These are phyloP conservation scores for Drosophila helvetica DNA, from an alignment of 2,888 invertebrate genomes.

Conservation along the genomic window DNA sequence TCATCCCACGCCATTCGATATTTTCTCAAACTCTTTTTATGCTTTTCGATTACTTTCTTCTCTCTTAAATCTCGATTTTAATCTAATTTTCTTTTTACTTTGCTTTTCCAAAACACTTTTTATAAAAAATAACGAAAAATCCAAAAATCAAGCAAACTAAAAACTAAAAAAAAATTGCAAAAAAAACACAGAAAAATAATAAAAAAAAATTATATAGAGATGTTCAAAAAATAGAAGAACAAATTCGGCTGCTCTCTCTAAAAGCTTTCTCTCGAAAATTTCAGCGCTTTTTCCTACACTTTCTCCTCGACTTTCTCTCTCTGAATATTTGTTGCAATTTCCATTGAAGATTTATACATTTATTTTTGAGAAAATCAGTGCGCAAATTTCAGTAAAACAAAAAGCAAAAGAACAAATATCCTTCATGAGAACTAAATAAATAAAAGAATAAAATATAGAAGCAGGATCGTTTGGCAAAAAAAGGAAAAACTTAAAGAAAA, in stretches of 20 bases:
- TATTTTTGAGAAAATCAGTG: conserved; percentile 68
- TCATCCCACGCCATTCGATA: conserved; percentile 37
- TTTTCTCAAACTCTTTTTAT: conserved; percentile 74
- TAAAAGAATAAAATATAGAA: conserved; percentile 79
- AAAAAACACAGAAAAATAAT: conserved; percentile 33
- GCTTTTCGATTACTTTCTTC: conserved; percentile 41
- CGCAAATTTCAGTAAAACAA: conserved; percentile 59
- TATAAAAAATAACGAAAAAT: conserved; percentile 38
- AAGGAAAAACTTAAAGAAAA: conserved; percentile 48
- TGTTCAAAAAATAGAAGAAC: conserved; percentile 37
- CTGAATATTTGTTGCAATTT: conserved; percentile 32
- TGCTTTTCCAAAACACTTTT: conserved; percentile 50
- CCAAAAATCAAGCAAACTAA: conserved; percentile 54
- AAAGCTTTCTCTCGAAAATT: conserved; percentile 44
- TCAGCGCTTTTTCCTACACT: conserved; percentile 52
- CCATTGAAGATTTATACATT: conserved; percentile 40
- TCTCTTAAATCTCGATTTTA: conserved; percentile 18
- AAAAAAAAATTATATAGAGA: conserved; percentile 52
- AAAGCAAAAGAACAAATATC: conserved; percentile 34
- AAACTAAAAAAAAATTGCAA: conserved; percentile 52
- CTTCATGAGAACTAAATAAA: conserved; percentile 56
- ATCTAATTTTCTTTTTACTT: conserved; percentile 26
- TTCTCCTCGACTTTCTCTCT: conserved; percentile 12
- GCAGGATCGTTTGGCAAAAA: conserved; percentile 84
- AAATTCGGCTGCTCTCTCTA: conserved; percentile 43